Evolutionary conservation across 2,113 vertebrate genomes (phyloP).

Genomic region (Glareola pratincola): DNA sequence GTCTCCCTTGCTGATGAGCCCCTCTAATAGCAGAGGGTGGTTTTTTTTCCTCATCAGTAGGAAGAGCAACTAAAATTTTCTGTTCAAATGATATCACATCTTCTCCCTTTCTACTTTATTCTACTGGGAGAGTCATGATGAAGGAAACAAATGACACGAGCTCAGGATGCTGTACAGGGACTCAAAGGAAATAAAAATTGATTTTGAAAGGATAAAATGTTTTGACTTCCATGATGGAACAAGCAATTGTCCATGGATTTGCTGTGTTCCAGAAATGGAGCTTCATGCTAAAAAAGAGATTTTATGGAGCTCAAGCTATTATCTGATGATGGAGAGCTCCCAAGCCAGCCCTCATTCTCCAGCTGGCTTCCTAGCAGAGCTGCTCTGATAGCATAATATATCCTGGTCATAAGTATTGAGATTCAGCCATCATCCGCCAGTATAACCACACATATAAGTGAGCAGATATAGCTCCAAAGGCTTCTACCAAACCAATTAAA

Average conservation of each 20-base stretch:
- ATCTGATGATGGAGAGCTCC: conserved; percentile 56
- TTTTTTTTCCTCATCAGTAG: not conserved
- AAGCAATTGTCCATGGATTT: conserved; percentile 57
- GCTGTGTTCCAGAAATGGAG: conserved; percentile 50
- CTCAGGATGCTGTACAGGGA: not conserved
- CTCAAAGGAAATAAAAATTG: conserved; percentile 23
- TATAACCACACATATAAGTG: not conserved
- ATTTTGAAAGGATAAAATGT: conserved; percentile 60
- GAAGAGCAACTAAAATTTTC: not conserved
- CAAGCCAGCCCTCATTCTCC: conserved; percentile 45
- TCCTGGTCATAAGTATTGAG: conserved; percentile 16
- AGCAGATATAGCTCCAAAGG: not conserved
- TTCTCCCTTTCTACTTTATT: not conserved
- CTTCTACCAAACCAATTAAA: not conserved
- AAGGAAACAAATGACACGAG: conserved; percentile 34
- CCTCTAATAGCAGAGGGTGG: not conserved
- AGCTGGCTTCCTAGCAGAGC: conserved; percentile 34
- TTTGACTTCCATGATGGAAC: conserved; percentile 58
- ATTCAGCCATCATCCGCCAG: not conserved
- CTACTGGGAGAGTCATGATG: not conserved
- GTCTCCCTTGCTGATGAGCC: not conserved
- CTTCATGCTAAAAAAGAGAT: conserved; percentile 53
- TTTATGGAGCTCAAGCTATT: conserved; percentile 52
- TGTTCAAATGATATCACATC: not conserved
- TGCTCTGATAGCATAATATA: conserved; percentile 33